Conservation (phyloP, 2,888 invertebrate species). For the Panopea generosa region DNA sequence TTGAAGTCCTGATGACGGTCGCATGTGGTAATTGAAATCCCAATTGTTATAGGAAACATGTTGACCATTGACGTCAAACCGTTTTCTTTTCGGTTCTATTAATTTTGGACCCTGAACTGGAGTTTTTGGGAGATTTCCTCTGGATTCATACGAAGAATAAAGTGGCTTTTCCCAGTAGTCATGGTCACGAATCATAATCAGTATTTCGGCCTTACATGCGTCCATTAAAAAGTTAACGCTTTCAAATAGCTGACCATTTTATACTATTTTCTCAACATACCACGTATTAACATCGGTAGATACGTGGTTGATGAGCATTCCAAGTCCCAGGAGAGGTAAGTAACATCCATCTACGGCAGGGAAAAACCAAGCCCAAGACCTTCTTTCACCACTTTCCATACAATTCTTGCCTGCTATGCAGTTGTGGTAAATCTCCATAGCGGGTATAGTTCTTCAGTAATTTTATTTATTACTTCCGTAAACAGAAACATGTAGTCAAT, state of each 20-base stretch:
- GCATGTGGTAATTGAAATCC: slow-evolving; percentile 74
- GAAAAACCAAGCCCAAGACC: slow-evolving; percentile 70
- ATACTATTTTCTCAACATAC: slow-evolving; percentile 68
- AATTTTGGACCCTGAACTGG: slow-evolving; percentile 68
- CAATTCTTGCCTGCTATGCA: slow-evolving; percentile 67
- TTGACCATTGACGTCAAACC: slow-evolving; percentile 75
- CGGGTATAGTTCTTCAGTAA: slow-evolving; percentile 61
- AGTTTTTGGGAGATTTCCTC: slow-evolving; percentile 10
- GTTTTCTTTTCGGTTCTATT: slow-evolving; percentile 75
- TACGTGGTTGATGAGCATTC: slow-evolving; percentile 70
- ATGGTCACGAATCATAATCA: slow-evolving; percentile 27
- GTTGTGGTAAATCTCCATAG: slow-evolving; percentile 70
- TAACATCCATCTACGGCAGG: slow-evolving; percentile 71
- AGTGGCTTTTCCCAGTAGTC: not conserved
- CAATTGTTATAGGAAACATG: slow-evolving; percentile 76
- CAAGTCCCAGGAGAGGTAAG: slow-evolving; percentile 74
- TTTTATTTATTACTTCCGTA: slow-evolving; percentile 34
- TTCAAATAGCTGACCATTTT: slow-evolving; percentile 71
- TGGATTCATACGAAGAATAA: slow-evolving; percentile 43
- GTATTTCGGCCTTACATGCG: slow-evolving; percentile 37
- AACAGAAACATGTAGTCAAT: slow-evolving; percentile 64
- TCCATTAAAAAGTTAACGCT: slow-evolving; percentile 61
- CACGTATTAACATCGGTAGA: slow-evolving; percentile 65
- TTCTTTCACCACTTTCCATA: slow-evolving; percentile 65
- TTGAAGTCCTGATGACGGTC: slow-evolving; percentile 70